Evolutionary conservation across 1,140 invertebrate species (phyloP).

Genomic region (Diorhabda elongata): DNA sequence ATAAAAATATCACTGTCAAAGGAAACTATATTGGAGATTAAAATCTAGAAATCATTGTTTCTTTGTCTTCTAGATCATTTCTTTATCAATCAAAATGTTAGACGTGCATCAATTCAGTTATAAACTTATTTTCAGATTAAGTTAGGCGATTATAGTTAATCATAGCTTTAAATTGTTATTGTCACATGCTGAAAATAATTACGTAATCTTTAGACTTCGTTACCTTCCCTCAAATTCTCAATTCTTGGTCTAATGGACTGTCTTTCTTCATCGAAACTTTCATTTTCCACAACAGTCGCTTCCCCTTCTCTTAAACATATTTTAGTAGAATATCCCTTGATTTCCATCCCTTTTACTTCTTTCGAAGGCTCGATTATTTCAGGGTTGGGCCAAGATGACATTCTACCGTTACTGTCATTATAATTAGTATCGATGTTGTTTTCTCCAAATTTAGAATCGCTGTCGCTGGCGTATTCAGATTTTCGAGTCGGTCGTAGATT

Average conservation of each 20-base stretch:
- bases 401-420: slow-evolving; percentile 32
- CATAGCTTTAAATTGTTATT: too few species aligned
- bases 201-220: slow-evolving; percentile 6
- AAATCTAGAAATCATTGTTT: too few species aligned
- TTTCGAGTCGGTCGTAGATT: slow-evolving; percentile 40
- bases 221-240: slow-evolving; percentile 36
- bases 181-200: not conserved
- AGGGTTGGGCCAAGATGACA: slow-evolving; percentile 49
- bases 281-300: slow-evolving; percentile 46
- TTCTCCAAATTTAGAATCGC: slow-evolving; percentile 23
- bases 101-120: too few species aligned
- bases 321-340: slow-evolving; percentile 55
- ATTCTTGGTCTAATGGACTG: slow-evolving; percentile 35
- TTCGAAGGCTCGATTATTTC: slow-evolving; percentile 50
- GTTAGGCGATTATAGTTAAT: too few species aligned
- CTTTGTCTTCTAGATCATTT: too few species aligned
- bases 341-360: slow-evolving; percentile 42
- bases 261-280: slow-evolving; percentile 18
- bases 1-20: too few species aligned
- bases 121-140: too few species aligned
- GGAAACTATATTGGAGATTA: too few species aligned
- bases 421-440: not conserved
- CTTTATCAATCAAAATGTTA: too few species aligned
- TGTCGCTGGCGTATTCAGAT: slow-evolving; percentile 29
- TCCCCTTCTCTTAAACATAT: slow-evolving; percentile 52